Conservation (phyloP, 1,140 invertebrate genomes). For the Argopecten irradians region DNA sequence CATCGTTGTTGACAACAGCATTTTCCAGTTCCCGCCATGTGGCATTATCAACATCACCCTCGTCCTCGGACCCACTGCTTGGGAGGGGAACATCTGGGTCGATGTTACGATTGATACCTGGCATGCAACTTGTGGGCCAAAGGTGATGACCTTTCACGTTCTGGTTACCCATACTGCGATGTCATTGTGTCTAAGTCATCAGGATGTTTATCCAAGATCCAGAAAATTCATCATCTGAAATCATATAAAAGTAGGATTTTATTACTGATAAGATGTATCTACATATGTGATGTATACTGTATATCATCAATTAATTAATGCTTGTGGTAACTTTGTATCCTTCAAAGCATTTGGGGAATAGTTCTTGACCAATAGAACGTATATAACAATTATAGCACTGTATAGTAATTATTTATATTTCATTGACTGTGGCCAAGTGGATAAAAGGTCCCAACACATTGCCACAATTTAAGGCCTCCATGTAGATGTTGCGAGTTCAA, state of each 20-base stretch:
- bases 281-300: no score
- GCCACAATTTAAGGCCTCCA: no score
- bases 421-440: no score
- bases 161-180: conserved; percentile 38
- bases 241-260: not conserved
- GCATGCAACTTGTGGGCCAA: conserved; percentile 40
- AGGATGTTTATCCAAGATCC: not conserved
- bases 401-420: no score
- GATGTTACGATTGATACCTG: conserved; percentile 27
- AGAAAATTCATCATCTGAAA: conserved; percentile 8
- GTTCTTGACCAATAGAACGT: no score
- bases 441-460: no score
- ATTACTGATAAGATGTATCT: no score
- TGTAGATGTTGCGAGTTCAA: no score
- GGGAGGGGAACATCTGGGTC: not conserved
- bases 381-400: no score
- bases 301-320: no score
- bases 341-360: no score
- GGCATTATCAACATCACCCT: not conserved
- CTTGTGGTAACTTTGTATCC: no score
- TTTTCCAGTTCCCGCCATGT: conserved; percentile 27
- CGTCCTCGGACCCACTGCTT: not conserved
- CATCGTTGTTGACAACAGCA: conserved; percentile 36
- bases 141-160: conserved; percentile 41
- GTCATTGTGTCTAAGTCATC: not conserved